A percentile compares a stretch with the other conserved stretches of the same genome.
These are phyloP conservation scores for Mastomys coucha DNA, from an alignment of 2,113 vertebrate species.

Conservation along the genomic window DNA sequence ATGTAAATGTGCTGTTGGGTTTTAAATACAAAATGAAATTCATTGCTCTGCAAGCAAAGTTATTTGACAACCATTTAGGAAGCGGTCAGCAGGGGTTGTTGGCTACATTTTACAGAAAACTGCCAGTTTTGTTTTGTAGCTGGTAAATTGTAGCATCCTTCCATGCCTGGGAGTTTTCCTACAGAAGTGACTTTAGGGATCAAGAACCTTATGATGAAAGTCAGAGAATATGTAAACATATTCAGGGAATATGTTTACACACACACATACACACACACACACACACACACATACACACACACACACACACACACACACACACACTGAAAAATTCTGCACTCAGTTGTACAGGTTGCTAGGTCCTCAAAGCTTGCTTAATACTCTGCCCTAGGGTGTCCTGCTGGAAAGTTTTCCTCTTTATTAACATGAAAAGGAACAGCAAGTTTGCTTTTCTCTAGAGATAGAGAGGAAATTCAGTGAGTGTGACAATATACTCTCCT, in stretches of 20 bases:
- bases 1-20: constrained; percentile 20
- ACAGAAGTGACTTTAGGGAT: neutral
- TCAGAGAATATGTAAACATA: neutral
- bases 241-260: constrained; percentile 17
- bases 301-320: neutral
- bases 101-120: constrained; percentile 34
- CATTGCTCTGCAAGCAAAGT: constrained; percentile 34
- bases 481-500: neutral
- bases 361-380: constrained; percentile 8
- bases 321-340: neutral
- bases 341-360: neutral
- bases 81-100: neutral
- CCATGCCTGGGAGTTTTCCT: constrained; percentile 51
- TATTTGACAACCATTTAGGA: constrained; percentile 34
- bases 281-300: neutral
- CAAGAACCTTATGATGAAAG: constrained; percentile 42
- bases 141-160: constrained; percentile 35
- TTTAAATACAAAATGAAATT: constrained; percentile 74
- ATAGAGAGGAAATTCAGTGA: constrained; percentile 30
- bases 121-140: constrained; percentile 24
- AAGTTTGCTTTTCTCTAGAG: constrained; percentile 35
- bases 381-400: neutral
- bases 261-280: neutral
- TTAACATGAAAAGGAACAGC: constrained; percentile 40
- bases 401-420: constrained; percentile 27